Conservation (phyloP, 2,888 invertebrate genomes). For the Parthenolecanium corni region DNA sequence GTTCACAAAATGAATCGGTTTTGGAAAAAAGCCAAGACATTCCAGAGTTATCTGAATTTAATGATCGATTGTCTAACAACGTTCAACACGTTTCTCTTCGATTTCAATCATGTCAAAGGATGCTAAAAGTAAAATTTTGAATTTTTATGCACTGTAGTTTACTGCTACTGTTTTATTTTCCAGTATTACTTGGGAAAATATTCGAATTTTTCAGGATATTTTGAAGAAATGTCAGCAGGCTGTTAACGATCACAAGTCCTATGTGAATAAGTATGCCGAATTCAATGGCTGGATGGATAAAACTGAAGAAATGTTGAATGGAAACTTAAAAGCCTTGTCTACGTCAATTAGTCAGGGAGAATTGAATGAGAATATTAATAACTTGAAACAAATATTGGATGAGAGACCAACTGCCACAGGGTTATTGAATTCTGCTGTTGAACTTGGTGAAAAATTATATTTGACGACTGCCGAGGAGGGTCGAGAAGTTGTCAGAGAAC, state of each 20-base stretch:
- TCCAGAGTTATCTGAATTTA: constrained; percentile 66
- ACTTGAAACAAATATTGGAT: constrained; percentile 58
- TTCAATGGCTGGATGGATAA: constrained; percentile 68
- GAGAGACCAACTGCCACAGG: constrained; percentile 64
- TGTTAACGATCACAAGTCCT: constrained; percentile 64
- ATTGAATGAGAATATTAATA: constrained; percentile 55
- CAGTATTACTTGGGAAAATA: too few species aligned
- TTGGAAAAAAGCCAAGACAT: constrained; percentile 78
- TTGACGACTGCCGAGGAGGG: constrained; percentile 77
- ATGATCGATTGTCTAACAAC: constrained; percentile 63
- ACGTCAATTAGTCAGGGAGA: constrained; percentile 38
- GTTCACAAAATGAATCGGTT: constrained; percentile 73
- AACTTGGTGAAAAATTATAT: constrained; percentile 77
- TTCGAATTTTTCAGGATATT: constrained; percentile 48
- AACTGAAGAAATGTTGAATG: constrained; percentile 58
- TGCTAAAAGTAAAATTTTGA: constrained; percentile 51
- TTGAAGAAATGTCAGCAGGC: constrained; percentile 86
- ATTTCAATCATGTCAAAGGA: constrained; percentile 78
- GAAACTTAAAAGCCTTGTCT: constrained; percentile 26
- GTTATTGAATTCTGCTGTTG: constrained; percentile 69
- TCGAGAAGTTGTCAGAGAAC: constrained; percentile 68
- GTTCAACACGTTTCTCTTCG: constrained; percentile 80
- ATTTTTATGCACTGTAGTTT: background rate
- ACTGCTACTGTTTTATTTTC: background rate
- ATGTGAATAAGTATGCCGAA: constrained; percentile 70